Evolutionary conservation across 2,113 vertebrate species (phyloP).

Genomic region (Diadophis punctatus): DNA sequence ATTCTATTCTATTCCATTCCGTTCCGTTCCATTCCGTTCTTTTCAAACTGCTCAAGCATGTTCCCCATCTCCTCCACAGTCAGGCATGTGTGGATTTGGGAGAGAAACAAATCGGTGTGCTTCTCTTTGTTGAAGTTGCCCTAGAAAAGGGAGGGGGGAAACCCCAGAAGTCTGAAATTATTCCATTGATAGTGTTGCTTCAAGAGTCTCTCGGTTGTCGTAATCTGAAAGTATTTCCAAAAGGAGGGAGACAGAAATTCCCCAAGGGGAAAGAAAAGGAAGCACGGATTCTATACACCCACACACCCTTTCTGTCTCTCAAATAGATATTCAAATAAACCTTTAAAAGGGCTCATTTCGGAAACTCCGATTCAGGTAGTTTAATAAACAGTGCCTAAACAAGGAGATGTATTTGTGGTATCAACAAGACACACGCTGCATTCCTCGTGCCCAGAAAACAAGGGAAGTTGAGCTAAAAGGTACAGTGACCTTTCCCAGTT

Average conservation of each 20-base stretch:
- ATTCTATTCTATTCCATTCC: no score
- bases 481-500: not conserved
- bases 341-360: not conserved
- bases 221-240: not conserved
- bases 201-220: not conserved
- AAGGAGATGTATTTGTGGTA: not conserved
- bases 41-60: not conserved
- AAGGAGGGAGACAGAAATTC: not conserved
- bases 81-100: not conserved
- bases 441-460: not conserved
- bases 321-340: not conserved
- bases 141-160: not conserved
- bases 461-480: not conserved
- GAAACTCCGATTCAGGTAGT: not conserved
- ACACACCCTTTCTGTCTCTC: not conserved
- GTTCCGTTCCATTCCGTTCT: no score
- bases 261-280: not conserved
- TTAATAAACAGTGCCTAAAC: not conserved
- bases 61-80: not conserved
- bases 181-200: not conserved
- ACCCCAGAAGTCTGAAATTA: not conserved
- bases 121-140: not conserved
- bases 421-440: not conserved
- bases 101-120: not conserved
- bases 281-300: not conserved